phyloP scores from a whole-genome alignment of 64 coral and sea anemone genomes.

The Porites australiensis region DNA sequence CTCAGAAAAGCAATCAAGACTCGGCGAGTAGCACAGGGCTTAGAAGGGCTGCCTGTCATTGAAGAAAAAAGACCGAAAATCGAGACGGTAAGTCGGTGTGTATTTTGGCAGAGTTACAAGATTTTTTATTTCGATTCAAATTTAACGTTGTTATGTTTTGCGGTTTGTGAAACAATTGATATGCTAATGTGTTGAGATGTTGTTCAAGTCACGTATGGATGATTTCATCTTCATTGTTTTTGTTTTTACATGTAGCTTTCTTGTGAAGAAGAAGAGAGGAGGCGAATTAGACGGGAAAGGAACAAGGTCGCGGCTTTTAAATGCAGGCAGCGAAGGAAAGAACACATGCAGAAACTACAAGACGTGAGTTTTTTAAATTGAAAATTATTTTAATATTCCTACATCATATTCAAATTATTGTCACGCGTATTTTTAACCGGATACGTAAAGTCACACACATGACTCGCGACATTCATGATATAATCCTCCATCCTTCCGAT shows the following conservation, averaged over 20 bases:
- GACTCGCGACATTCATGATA: background rate
- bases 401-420: background rate
- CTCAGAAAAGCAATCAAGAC: conserved; percentile 84
- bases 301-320: conserved; percentile 97
- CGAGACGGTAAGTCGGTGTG: conserved; percentile 67
- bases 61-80: conserved; percentile 83
- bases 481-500: background rate
- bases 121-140: background rate
- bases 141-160: conserved; percentile 4
- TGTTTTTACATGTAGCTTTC: conserved; percentile 69
- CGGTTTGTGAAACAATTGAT: conserved; percentile 5
- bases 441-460: background rate
- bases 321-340: conserved; percentile 93
- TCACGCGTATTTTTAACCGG: background rate
- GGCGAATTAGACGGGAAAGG: conserved; percentile 90
- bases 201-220: conserved; percentile 3
- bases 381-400: background rate
- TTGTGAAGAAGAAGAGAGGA: conserved; percentile 87
- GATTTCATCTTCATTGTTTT: no score
- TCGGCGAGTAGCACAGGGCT: conserved; percentile 86
- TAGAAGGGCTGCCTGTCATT: conserved; percentile 92
- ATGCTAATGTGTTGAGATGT: conserved; percentile 15
- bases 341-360: conserved; percentile 88
- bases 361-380: conserved; percentile 60
- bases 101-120: background rate